These are phyloP conservation scores for Plestiodon gilberti DNA, from an alignment of 2,113 vertebrate species.

Conservation along the genomic window DNA sequence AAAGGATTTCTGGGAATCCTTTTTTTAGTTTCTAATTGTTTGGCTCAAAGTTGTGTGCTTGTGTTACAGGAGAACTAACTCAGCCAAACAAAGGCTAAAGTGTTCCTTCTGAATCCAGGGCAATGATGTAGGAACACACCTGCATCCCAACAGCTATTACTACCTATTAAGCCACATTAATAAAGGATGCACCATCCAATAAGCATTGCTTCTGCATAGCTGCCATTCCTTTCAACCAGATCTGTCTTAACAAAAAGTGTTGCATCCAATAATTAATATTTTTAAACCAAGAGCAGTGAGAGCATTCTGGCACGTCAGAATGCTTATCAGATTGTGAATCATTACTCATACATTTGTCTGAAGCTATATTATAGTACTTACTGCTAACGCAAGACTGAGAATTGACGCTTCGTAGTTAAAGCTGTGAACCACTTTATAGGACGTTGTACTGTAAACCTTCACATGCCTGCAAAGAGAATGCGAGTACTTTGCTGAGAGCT, in stretches of 20 bases:
- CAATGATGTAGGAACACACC: neutral
- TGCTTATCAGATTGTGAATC: neutral
- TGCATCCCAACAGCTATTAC: too few relatives aligned
- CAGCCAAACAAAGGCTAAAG: neutral
- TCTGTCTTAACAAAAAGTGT: neutral
- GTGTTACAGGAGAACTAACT: neutral
- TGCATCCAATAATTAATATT: neutral
- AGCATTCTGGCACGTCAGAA: neutral
- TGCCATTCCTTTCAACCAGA: neutral
- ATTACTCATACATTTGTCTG: neutral
- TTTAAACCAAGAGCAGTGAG: neutral
- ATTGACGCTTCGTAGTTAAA: constrained; percentile 93
- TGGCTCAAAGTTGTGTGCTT: neutral
- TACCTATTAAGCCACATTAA: neutral
- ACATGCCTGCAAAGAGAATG: constrained; percentile 84
- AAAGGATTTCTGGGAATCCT: neutral
- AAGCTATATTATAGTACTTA: constrained; percentile 74
- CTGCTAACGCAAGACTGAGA: constrained; percentile 91
- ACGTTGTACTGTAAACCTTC: constrained; percentile 94
- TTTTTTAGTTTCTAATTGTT: neutral
- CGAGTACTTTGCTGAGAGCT: neutral
- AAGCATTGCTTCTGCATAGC: neutral
- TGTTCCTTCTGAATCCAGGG: neutral
- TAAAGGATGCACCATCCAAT: neutral
- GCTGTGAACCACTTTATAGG: constrained; percentile 95